phyloP scores from a whole-genome alignment of 2,113 vertebrate genomes.

The Perca schrenkii region DNA sequence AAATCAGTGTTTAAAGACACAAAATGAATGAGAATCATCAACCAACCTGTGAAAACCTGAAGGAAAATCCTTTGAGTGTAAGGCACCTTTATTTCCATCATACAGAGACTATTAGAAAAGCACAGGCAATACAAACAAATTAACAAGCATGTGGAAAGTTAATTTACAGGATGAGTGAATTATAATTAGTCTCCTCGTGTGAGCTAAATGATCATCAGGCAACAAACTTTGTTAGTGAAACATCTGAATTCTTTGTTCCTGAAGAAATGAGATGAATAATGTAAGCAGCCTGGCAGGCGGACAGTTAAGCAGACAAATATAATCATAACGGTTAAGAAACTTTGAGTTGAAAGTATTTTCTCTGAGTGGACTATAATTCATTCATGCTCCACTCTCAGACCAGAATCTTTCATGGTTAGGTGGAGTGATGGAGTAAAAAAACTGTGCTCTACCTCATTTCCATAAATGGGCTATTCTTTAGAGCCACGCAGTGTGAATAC shows the following conservation, averaged over 20 bases:
- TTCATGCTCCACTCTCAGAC: constrained; percentile 39
- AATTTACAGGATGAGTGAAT: constrained; percentile 27
- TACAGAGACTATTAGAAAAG: neutral
- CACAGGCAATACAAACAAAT: constrained; percentile 18
- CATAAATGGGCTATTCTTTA: constrained; percentile 46
- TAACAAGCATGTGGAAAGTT: constrained; percentile 9
- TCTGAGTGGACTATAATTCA: constrained; percentile 43
- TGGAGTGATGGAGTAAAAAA: constrained; percentile 32
- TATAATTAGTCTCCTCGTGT: constrained; percentile 5
- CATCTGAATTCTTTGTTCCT: neutral
- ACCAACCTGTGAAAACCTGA: constrained; percentile 31
- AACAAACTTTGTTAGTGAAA: neutral
- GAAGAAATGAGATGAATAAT: neutral
- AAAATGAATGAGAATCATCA: constrained; percentile 35
- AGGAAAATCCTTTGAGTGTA: neutral
- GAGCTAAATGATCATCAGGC: neutral
- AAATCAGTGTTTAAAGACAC: constrained; percentile 39
- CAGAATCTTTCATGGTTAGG: constrained; percentile 55
- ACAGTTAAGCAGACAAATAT: neutral
- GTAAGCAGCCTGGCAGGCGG: neutral
- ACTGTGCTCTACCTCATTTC: constrained; percentile 23
- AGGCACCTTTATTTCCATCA: constrained; percentile 12
- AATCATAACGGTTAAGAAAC: constrained; percentile 32
- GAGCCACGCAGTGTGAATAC: neutral
- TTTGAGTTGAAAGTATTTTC: constrained; percentile 38